Percentiles rank a stretch among this genome's conserved stretches.
These are phyloP conservation scores for Dastarcus helophoroides DNA, from an alignment of 2,888 invertebrate species.

Conservation along the genomic window DNA sequence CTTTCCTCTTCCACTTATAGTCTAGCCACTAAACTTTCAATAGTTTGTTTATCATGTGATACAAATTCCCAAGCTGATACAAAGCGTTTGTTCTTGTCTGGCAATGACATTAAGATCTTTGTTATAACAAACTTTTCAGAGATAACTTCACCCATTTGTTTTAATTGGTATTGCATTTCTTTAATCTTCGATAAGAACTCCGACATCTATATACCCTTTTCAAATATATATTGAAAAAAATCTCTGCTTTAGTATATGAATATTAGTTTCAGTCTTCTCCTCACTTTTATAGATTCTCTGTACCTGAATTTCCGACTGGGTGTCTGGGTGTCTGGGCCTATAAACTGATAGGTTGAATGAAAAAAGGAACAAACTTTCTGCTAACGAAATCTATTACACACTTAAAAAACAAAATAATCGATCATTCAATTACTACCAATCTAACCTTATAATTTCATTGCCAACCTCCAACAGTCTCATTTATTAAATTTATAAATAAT, in stretches of 20 bases:
- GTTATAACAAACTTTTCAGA: conserved; percentile 7
- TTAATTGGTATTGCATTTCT: conserved; percentile 5
- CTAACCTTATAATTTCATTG: too few species aligned
- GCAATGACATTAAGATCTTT: conserved; percentile 9
- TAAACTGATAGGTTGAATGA: background rate
- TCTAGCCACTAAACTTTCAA: conserved; percentile 13
- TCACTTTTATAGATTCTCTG: too few species aligned
- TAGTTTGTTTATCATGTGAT: conserved; percentile 10
- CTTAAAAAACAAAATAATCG: too few species aligned
- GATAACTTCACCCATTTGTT: conserved; percentile 4
- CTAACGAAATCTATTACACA: too few species aligned
- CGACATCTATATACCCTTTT: conserved; percentile 6
- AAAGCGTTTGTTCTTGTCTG: conserved; percentile 7
- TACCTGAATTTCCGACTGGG: too few species aligned
- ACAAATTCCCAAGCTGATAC: conserved; percentile 15
- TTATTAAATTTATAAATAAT: too few species aligned
- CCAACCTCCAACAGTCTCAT: too few species aligned
- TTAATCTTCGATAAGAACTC: background rate
- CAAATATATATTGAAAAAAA: conserved; percentile 1
- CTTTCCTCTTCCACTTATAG: conserved; percentile 7
- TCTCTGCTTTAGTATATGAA: conserved; percentile 5
- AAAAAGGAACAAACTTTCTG: too few species aligned
- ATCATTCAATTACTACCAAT: too few species aligned
- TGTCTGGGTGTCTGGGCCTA: conserved; percentile 3
- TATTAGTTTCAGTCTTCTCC: conserved; percentile 22